Evolutionary conservation across 35 echinoderm and acorn worm genomes (phyloP), one percentile per base, ranked within the genome.

Genomic region (Ptychodera flava): DNA sequence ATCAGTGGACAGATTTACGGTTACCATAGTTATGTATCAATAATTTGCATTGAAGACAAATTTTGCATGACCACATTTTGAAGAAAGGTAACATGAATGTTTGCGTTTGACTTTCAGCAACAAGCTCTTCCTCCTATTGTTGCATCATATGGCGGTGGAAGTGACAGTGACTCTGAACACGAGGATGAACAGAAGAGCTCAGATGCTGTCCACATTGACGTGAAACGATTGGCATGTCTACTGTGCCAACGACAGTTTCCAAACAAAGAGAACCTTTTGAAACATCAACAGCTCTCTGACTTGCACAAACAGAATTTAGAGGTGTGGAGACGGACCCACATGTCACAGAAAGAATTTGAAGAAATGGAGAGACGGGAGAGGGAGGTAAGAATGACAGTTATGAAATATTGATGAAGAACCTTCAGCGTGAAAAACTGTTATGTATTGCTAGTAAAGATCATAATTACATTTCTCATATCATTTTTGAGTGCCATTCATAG

Each of bases 191-290:
- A 30, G 12, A 53, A 38, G 14, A 80, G 35, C 12, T 76, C 38
- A 35, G 37, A 78, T 53, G 15, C 78, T 29, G 79, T 81, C 31
- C 81, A 94, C 78, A 99, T 92, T 29, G 96, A 99, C 86, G 94
- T 92, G 96, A 90, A 87, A 36, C 92, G 94, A 38, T 90, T 99
- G 32, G 94, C 94, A 78, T 99, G 96, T 81, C 86, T 99, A 28
- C 93, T 99, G 34, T 99, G 96, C 85, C 94, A 99, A 76, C 86
- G 96, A 80, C 96, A 99, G 92, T 94, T 99, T 78, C 96, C 93
- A 0, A 90, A 92, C 0, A 94, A 90, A 78, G 96, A 94, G 35
- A 88, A 94, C 27, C 80, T 99, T 0, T 86, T 94, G 0, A 99
- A 99, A 82, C 96, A 99, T 38, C 96, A 99, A 34, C 93, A 99